A percentile compares a stretch with the other conserved stretches of the same genome.
These are phyloP conservation scores for Branchipolynoe longqiensis DNA, from an alignment of 2,888 invertebrate species.

Conservation along the genomic window DNA sequence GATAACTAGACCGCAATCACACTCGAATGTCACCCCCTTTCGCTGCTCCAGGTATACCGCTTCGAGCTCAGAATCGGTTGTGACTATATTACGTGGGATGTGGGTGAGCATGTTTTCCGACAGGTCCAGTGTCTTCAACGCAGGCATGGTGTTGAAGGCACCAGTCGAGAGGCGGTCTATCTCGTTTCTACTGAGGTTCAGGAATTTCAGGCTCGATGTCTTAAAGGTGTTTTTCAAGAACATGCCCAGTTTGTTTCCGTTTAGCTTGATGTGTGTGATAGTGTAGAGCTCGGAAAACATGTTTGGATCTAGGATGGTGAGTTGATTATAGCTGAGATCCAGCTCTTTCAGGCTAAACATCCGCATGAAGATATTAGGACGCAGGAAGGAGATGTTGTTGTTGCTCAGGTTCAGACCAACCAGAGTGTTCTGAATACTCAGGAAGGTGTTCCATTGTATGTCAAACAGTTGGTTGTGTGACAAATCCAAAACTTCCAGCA, in stretches of 20 bases:
- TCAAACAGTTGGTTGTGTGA: constrained; percentile 14
- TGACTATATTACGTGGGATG: neutral
- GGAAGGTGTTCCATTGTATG: neutral
- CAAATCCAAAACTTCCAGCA: constrained; percentile 27
- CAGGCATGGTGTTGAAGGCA: neutral
- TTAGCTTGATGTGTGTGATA: constrained; percentile 1
- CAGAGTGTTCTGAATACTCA: neutral
- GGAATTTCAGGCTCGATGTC: neutral
- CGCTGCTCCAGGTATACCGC: neutral
- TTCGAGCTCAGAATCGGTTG: neutral
- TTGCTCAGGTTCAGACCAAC: constrained; percentile 19
- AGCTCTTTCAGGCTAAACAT: constrained; percentile 32
- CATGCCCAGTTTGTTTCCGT: neutral
- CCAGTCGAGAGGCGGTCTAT: neutral
- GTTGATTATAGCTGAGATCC: constrained; percentile 28
- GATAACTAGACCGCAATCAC: constrained; percentile 8
- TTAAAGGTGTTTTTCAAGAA: neutral
- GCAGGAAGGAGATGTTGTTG: neutral
- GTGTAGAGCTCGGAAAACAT: constrained; percentile 8
- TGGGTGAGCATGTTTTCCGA: neutral
- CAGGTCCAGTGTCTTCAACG: constrained; percentile 23
- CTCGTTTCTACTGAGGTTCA: constrained; percentile 30
- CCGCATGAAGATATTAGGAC: neutral
- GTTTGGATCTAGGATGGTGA: neutral
- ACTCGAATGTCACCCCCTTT: neutral